Conservation (phyloP, 64 coral and sea anemone species). For the Orbicella faveolata region DNA sequence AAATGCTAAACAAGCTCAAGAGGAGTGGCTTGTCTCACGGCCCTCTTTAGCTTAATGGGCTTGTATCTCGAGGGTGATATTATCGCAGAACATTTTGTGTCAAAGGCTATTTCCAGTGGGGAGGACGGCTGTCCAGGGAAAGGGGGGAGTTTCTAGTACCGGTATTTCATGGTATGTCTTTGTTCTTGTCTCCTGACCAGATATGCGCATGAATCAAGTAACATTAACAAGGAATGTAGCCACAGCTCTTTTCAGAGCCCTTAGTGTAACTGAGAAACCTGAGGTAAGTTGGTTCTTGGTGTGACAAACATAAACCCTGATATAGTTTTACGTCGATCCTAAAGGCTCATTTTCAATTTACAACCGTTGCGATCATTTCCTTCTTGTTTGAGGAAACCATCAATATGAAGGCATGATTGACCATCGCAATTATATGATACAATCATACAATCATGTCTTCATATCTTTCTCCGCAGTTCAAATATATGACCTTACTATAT, state of each 20-base stretch:
- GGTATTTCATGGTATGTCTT: not conserved
- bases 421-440: too few relatives aligned
- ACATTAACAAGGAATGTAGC: not conserved
- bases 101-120: not conserved
- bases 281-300: not conserved
- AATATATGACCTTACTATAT: too few relatives aligned
- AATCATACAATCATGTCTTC: too few relatives aligned
- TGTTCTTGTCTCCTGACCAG: not conserved
- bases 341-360: too few relatives aligned
- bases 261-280: not conserved
- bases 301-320: not conserved
- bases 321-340: not conserved
- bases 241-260: conserved; percentile 6
- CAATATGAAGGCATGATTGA: too few relatives aligned
- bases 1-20: too few relatives aligned
- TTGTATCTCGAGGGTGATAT: too few relatives aligned
- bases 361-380: not conserved
- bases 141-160: not conserved
- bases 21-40: too few relatives aligned
- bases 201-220: not conserved
- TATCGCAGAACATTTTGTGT: too few relatives aligned
- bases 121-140: not conserved
- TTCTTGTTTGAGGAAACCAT: not conserved
- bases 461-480: too few relatives aligned
- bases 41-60: too few relatives aligned